phyloP scores from a whole-genome alignment of 2,113 vertebrate genomes.

The Nothoprocta perdicaria region DNA sequence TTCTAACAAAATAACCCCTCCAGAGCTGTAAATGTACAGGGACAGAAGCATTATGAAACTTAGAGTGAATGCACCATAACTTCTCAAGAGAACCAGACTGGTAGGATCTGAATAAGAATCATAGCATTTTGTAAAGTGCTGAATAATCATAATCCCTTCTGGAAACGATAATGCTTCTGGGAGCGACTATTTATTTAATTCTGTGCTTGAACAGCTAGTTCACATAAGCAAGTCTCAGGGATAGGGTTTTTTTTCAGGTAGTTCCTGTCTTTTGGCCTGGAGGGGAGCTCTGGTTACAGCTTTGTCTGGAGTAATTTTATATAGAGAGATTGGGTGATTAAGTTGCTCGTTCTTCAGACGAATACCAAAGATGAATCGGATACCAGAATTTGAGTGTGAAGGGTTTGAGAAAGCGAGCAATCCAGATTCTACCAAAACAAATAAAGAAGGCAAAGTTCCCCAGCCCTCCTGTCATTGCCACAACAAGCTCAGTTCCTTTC shows the following conservation, averaged over 20 bases:
- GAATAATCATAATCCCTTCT: constrained; percentile 7
- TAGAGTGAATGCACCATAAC: neutral
- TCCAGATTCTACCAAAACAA: neutral
- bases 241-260: neutral
- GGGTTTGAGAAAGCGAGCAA: neutral
- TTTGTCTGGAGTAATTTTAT: neutral
- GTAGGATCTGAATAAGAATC: neutral
- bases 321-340: neutral
- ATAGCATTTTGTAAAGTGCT: neutral
- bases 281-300: neutral
- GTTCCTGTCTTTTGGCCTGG: neutral
- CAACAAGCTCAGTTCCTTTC: neutral
- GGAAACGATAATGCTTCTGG: neutral
- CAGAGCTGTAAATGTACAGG: neutral
- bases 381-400: neutral
- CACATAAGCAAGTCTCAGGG: neutral
- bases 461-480: neutral
- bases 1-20: neutral
- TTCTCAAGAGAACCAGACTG: neutral
- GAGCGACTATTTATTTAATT: constrained; percentile 7
- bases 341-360: neutral
- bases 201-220: constrained; percentile 15
- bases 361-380: neutral
- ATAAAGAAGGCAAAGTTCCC: rapidly evolving
- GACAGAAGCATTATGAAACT: constrained; percentile 9